phyloP scores from a whole-genome alignment of 2,797 vertebrate species.

The Amblyopsis hoosieri region DNA sequence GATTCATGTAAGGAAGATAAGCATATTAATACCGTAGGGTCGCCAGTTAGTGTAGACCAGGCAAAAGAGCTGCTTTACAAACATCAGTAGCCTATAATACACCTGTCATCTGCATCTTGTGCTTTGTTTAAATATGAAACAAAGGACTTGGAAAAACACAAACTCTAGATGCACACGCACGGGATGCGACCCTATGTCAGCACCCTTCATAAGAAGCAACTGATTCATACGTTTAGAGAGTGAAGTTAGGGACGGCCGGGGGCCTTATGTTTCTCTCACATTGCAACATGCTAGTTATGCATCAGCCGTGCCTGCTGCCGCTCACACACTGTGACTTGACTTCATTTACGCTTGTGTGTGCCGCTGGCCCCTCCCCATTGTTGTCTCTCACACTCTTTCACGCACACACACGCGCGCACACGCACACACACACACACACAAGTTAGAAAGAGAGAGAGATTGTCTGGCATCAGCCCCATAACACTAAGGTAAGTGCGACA shows the following conservation, averaged over 20 bases:
- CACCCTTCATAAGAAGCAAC: constrained; percentile 40
- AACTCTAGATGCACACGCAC: constrained; percentile 11
- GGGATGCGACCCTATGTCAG: constrained; percentile 51
- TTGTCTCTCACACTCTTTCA: constrained; percentile 11
- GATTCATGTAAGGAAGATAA: no score
- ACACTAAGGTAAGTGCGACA: constrained; percentile 54
- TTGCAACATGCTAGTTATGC: constrained; percentile 66
- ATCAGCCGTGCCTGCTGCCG: constrained; percentile 42
- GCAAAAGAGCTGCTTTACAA: no score
- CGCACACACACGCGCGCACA: not conserved
- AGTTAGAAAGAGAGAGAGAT: constrained; percentile 14
- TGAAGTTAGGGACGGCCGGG: constrained; percentile 45
- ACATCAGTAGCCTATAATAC: no score
- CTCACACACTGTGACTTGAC: constrained; percentile 57
- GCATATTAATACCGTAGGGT: no score
- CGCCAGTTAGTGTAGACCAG: no score
- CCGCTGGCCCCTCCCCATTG: constrained; percentile 7
- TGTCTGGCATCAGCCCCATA: constrained; percentile 57
- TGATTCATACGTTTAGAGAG: constrained; percentile 32
- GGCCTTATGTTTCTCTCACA: constrained; percentile 13
- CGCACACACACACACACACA: constrained; percentile 22
- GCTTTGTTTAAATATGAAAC: no score
- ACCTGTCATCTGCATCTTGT: no score
- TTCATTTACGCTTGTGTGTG: constrained; percentile 50
- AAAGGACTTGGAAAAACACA: no score